phyloP scores from a whole-genome alignment of 1,140 invertebrate species.

The Eumeta japonica region DNA sequence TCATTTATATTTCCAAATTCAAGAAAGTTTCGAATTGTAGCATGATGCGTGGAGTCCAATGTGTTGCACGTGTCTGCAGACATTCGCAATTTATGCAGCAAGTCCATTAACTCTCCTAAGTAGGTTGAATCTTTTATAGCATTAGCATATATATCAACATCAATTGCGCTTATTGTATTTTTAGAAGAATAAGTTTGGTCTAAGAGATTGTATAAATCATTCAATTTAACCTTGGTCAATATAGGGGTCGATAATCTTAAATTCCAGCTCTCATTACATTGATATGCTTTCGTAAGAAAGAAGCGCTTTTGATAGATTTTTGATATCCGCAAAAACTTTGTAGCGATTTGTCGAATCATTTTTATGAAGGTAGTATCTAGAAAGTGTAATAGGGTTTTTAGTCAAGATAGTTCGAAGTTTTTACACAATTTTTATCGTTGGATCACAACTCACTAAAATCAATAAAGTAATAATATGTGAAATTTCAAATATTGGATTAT shows the following conservation, averaged over 20 bases:
- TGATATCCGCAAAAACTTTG: too few species aligned
- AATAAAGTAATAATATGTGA: too few species aligned
- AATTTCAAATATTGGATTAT: too few species aligned
- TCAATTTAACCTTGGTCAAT: constrained; percentile 63
- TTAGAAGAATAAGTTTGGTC: constrained; percentile 59
- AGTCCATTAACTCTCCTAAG: constrained; percentile 67
- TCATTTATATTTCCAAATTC: constrained; percentile 60
- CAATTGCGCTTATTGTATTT: constrained; percentile 65
- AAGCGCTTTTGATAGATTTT: constrained; percentile 20
- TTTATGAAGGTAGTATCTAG: too few species aligned
- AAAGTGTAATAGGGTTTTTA: too few species aligned
- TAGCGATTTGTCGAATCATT: too few species aligned
- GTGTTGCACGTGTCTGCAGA: constrained; percentile 67
- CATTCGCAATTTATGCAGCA: constrained; percentile 69
- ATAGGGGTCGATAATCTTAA: constrained; percentile 60
- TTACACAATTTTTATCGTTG: too few species aligned
- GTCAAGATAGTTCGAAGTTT: too few species aligned
- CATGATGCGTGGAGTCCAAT: constrained; percentile 79
- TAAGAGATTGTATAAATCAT: constrained; percentile 64
- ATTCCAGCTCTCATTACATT: constrained; percentile 67
- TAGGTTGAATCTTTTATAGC: constrained; percentile 50
- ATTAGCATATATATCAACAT: constrained; percentile 75
- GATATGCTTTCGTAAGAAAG: constrained; percentile 66
- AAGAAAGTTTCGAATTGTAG: constrained; percentile 70
- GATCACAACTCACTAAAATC: too few species aligned